Percentiles rank a stretch among this genome's conserved stretches.
Conservation (phyloP, 2,797 vertebrate genomes). For the Mycteria americana region DNA sequence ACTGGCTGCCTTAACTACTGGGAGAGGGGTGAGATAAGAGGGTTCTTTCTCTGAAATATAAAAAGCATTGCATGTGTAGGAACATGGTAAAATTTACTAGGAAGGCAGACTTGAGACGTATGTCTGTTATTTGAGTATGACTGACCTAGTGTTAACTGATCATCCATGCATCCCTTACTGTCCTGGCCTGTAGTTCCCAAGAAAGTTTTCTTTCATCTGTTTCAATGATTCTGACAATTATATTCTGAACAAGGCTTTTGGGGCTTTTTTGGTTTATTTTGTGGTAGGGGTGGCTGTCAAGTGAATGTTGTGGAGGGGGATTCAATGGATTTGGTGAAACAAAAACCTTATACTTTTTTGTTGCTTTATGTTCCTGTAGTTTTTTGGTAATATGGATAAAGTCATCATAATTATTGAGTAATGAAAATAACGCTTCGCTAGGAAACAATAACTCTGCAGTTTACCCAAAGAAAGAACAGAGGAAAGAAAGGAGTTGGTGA, state of each 20-base stretch:
- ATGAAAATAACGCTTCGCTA: not conserved
- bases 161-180: fast-evolving
- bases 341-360: not conserved
- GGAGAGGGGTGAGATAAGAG: not conserved
- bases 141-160: not conserved
- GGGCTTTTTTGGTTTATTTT: fast-evolving
- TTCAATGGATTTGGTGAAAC: not conserved
- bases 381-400: not conserved
- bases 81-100: not conserved
- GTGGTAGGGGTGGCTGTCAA: no score
- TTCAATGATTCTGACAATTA: not conserved
- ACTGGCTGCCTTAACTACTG: not conserved
- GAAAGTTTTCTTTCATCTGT: not conserved
- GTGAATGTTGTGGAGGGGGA: not conserved
- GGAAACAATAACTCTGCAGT: not conserved
- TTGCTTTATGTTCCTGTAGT: not conserved
- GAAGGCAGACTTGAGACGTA: not conserved
- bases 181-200: not conserved
- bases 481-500: not conserved
- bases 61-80: not conserved
- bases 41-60: not conserved
- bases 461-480: not conserved
- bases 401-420: not conserved
- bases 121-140: not conserved
- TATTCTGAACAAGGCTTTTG: not conserved